These are phyloP conservation scores for Dromococcyx pavoninus DNA, from an alignment of 2,797 vertebrate species.

Conservation along the genomic window DNA sequence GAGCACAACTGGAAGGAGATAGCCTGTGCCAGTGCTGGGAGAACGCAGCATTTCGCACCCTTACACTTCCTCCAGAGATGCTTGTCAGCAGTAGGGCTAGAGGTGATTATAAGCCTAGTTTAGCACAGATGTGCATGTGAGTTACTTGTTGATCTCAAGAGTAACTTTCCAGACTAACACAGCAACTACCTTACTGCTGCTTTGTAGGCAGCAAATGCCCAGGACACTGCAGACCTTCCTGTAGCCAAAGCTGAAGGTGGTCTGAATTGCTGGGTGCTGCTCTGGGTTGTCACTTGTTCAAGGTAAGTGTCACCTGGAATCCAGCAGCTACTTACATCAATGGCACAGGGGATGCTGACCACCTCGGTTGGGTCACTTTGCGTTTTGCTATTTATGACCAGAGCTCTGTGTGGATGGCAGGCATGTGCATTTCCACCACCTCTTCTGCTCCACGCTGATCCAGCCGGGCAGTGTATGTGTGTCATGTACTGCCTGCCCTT, in stretches of 20 bases:
- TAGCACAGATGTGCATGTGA: fast-evolving
- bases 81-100: background rate
- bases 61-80: background rate
- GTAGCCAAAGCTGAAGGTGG: background rate
- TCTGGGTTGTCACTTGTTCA: background rate
- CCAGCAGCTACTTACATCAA: background rate
- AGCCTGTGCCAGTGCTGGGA: background rate
- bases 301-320: background rate
- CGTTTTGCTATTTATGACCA: fast-evolving
- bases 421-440: fast-evolving
- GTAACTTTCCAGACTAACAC: background rate
- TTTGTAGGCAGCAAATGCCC: background rate
- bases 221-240: background rate
- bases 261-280: background rate
- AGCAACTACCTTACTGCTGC: background rate
- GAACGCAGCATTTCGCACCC: fast-evolving
- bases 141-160: background rate
- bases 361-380: background rate
- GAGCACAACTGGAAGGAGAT: background rate
- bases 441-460: background rate
- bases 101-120: fast-evolving
- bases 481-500: background rate
- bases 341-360: fast-evolving
- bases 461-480: fast-evolving
- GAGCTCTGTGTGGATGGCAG: background rate